Conservation (phyloP, 2,797 vertebrate species). For the Dryobates pubescens region DNA sequence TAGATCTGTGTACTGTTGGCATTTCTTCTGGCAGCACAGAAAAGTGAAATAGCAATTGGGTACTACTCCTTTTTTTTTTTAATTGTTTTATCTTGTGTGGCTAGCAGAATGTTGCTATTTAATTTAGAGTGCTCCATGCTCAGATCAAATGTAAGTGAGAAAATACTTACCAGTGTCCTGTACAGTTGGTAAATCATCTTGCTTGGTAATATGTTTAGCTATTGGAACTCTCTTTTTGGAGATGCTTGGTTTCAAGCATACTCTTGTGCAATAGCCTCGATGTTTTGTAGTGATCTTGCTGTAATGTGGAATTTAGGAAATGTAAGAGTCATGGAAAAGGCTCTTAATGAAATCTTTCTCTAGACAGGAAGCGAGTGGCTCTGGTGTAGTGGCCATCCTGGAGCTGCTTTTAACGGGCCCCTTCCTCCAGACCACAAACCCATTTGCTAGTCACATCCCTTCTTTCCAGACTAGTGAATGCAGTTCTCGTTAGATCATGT, state of each 20-base stretch:
- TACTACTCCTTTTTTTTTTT: neutral
- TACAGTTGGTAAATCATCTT: slow-evolving; percentile 46
- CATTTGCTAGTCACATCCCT: neutral
- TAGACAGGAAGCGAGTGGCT: slow-evolving; percentile 36
- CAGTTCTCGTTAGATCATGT: neutral
- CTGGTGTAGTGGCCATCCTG: neutral
- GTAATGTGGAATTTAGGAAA: slow-evolving; percentile 60
- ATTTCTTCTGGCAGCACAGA: neutral
- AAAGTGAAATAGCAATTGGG: neutral
- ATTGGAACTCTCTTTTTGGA: neutral
- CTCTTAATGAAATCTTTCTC: neutral
- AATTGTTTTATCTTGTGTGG: neutral
- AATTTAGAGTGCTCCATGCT: slow-evolving; percentile 25
- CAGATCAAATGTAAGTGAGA: slow-evolving; percentile 34
- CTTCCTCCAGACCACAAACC: neutral
- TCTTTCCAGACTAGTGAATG: neutral
- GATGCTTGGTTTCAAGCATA: slow-evolving; percentile 8
- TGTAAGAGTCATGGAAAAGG: slow-evolving; percentile 17
- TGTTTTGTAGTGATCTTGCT: slow-evolving; percentile 26
- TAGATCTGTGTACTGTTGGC: neutral
- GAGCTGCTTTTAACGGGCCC: neutral
- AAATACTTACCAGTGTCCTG: slow-evolving; percentile 35
- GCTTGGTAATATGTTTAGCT: slow-evolving; percentile 40
- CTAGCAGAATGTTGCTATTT: neutral
- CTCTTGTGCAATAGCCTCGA: slow-evolving; percentile 56